Evolutionary conservation across 2,113 vertebrate species (phyloP).

Genomic region (Scortum barcoo): DNA sequence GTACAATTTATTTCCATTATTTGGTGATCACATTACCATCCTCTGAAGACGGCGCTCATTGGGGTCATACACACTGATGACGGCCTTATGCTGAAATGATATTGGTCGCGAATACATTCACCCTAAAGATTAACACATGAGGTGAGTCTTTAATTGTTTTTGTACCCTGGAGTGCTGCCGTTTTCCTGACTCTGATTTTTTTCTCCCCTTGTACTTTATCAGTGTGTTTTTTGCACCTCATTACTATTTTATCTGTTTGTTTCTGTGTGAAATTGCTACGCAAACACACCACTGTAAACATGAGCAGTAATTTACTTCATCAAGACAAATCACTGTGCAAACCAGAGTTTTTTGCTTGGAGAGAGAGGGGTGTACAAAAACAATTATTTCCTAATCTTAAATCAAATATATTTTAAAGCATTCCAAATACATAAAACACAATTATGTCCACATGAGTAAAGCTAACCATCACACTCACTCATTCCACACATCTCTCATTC

Average conservation of each 20-base stretch:
- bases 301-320: constrained; percentile 5
- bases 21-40: neutral
- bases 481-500: neutral
- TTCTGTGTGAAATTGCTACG: neutral
- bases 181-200: neutral
- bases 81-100: neutral
- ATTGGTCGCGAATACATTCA: neutral
- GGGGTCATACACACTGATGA: neutral
- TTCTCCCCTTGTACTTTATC: neutral
- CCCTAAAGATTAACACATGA: neutral
- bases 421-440: neutral
- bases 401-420: constrained; percentile 4
- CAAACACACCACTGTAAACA: neutral
- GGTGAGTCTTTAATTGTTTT: neutral
- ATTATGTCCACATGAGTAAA: too few relatives aligned
- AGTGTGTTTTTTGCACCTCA: neutral
- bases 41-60: neutral
- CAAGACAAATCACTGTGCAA: constrained; percentile 9
- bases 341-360: neutral
- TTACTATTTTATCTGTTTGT: neutral
- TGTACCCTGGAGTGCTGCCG: neutral
- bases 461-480: neutral
- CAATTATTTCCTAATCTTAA: constrained; percentile 9
- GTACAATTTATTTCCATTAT: neutral
- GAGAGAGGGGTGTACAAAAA: neutral